Percentiles rank a stretch among this genome's conserved stretches.
Conservation (phyloP, 2,888 invertebrate genomes). For the Epistrophella euchroma region DNA sequence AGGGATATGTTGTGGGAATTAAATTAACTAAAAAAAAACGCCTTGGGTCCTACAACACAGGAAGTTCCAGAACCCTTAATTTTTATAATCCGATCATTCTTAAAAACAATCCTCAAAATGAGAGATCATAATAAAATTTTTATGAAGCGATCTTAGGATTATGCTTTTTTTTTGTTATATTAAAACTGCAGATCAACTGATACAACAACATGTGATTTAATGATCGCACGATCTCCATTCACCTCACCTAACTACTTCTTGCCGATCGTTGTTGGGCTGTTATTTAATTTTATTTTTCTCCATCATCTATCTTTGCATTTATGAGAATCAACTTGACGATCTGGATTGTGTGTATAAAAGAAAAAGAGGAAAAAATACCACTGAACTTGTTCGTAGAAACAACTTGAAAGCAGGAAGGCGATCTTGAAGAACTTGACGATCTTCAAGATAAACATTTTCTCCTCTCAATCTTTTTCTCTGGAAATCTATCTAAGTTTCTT, state of each 20-base stretch:
- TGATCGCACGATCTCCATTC: slow-evolving; percentile 50
- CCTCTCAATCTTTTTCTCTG: slow-evolving; percentile 1
- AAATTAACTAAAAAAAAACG: slow-evolving; percentile 11
- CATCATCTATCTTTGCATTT: slow-evolving; percentile 67
- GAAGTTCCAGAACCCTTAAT: slow-evolving; percentile 60
- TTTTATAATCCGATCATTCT: slow-evolving; percentile 47
- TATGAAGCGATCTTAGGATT: slow-evolving; percentile 46
- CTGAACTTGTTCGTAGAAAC: slow-evolving; percentile 70
- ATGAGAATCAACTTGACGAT: slow-evolving; percentile 74
- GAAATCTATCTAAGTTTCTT: slow-evolving; percentile 3
- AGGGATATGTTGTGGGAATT: slow-evolving; percentile 51
- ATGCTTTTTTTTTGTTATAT: neutral
- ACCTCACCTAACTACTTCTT: slow-evolving; percentile 63
- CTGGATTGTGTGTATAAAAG: slow-evolving; percentile 63
- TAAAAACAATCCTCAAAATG: slow-evolving; percentile 6
- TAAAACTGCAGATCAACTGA: slow-evolving; percentile 14
- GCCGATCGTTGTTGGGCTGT: slow-evolving; percentile 37
- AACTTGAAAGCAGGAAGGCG: slow-evolving; percentile 73
- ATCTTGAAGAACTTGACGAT: slow-evolving; percentile 66
- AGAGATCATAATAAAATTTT: slow-evolving; percentile 17
- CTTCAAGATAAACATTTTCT: slow-evolving; percentile 19
- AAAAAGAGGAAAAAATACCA: neutral
- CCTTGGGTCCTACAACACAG: slow-evolving; percentile 21
- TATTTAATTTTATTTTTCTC: slow-evolving; percentile 7
- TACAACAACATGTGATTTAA: slow-evolving; percentile 57